Conservation (phyloP, 37 sponge, comb jelly and placozoan species). For the Agelas oroides region DNA sequence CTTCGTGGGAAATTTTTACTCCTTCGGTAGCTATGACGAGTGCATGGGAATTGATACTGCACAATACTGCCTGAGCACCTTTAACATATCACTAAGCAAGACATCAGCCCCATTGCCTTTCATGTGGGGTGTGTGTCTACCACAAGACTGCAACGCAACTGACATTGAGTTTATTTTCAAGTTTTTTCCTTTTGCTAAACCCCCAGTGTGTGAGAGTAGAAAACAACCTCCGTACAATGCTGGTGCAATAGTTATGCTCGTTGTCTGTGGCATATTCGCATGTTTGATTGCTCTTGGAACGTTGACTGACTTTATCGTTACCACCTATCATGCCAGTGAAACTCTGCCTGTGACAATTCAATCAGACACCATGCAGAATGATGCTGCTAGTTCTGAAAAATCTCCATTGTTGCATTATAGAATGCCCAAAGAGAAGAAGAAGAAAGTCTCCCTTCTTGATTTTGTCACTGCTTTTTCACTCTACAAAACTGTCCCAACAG, state of each 20-base stretch:
- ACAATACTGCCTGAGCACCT: constrained; percentile 38
- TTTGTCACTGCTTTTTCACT: constrained; percentile 69
- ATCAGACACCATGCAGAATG: not conserved
- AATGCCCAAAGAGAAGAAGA: too few species aligned
- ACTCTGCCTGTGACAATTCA: not conserved
- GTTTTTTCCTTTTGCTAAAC: too few species aligned
- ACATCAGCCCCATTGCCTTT: not conserved
- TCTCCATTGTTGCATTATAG: too few species aligned
- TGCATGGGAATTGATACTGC: constrained; percentile 43
- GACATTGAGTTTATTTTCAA: constrained; percentile 14
- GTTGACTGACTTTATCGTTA: not conserved
- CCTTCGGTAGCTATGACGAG: constrained; percentile 72
- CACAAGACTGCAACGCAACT: constrained; percentile 11
- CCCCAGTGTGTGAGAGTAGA: not conserved
- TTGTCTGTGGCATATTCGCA: constrained; percentile 48
- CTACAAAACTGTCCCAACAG: constrained; percentile 54
- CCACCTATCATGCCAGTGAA: not conserved
- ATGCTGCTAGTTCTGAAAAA: not conserved
- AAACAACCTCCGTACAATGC: constrained; percentile 19
- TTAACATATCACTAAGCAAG: not conserved
- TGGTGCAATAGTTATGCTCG: constrained; percentile 66
- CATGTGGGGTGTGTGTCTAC: constrained; percentile 33
- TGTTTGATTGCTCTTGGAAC: constrained; percentile 23
- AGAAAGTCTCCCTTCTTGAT: not conserved
- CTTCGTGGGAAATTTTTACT: constrained; percentile 45